Percentiles rank a stretch among this genome's conserved stretches.
Evolutionary conservation across 2,888 invertebrate species (phyloP).

Genomic region (Tenthredo amoena): DNA sequence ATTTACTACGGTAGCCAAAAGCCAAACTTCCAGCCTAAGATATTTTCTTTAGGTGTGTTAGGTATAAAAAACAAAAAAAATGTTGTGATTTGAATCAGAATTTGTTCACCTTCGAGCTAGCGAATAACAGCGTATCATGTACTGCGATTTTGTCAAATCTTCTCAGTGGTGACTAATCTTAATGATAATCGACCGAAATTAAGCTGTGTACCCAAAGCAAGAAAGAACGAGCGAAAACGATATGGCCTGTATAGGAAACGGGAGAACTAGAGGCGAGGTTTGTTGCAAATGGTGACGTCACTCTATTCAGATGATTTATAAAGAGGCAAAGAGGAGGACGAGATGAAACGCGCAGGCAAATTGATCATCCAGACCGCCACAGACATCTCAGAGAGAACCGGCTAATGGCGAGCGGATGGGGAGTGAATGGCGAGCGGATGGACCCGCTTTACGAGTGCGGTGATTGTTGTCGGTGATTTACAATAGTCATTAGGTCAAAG

Average conservation of each 20-base stretch:
- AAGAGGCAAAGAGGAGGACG: background rate
- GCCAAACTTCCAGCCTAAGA: background rate
- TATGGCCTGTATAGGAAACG: background rate
- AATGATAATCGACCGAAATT: background rate
- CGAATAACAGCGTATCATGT: too few species aligned
- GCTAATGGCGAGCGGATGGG: constrained; percentile 56
- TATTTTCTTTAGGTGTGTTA: background rate
- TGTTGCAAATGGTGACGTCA: background rate
- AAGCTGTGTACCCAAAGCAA: background rate
- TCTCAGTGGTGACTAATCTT: background rate
- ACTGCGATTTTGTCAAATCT: background rate
- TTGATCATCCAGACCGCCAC: constrained; percentile 38
- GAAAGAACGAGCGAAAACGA: background rate
- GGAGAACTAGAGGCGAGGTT: background rate
- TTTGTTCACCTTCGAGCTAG: background rate
- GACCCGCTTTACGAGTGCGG: constrained; percentile 63
- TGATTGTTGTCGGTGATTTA: constrained; percentile 62
- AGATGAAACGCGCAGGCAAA: constrained; percentile 27
- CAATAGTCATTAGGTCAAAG: constrained; percentile 66
- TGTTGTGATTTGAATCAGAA: background rate
- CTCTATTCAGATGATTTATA: constrained; percentile 50
- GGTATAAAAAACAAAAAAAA: background rate
- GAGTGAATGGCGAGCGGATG: constrained; percentile 57
- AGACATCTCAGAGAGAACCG: constrained; percentile 45
- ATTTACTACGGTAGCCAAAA: background rate